These are phyloP conservation scores for Intellagama lesueurii DNA, from an alignment of 2,797 vertebrate genomes.

Conservation along the genomic window DNA sequence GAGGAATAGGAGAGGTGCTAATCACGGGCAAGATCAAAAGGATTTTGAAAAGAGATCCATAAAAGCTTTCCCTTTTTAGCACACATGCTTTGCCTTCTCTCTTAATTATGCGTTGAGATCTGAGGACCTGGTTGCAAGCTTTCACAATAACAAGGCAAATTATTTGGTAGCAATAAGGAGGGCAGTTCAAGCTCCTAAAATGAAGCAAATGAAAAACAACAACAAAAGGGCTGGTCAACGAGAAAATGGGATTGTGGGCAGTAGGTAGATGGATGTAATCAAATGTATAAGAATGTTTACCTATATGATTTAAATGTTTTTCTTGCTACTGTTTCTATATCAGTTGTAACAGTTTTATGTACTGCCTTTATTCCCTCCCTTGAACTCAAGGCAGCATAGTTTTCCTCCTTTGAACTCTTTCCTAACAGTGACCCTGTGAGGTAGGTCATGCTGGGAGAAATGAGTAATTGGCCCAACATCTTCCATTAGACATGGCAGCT, in stretches of 20 bases:
- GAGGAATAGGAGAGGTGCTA: constrained; percentile 38
- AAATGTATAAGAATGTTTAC: not conserved
- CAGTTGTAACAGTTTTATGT: not conserved
- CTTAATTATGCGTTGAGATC: constrained; percentile 69
- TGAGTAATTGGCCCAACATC: not conserved
- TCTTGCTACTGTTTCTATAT: not conserved
- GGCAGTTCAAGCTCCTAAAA: constrained; percentile 24
- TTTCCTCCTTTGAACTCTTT: not conserved
- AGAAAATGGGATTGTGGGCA: constrained; percentile 12
- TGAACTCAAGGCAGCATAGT: not conserved
- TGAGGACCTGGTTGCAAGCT: constrained; percentile 59
- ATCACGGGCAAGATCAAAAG: constrained; percentile 71
- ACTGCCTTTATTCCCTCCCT: not conserved
- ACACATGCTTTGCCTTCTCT: constrained; percentile 55
- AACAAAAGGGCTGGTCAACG: not conserved
- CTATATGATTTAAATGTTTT: not conserved
- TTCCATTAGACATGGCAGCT: not conserved
- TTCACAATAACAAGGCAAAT: constrained; percentile 53
- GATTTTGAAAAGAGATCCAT: constrained; percentile 56
- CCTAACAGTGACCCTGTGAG: not conserved
- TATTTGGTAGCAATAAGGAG: constrained; percentile 19
- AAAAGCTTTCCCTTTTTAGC: constrained; percentile 57
- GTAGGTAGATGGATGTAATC: not conserved
- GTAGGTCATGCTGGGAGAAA: not conserved
- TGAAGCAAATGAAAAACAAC: not conserved